Conservation (phyloP, 1,140 invertebrate species). For the Cydia pomonella region DNA sequence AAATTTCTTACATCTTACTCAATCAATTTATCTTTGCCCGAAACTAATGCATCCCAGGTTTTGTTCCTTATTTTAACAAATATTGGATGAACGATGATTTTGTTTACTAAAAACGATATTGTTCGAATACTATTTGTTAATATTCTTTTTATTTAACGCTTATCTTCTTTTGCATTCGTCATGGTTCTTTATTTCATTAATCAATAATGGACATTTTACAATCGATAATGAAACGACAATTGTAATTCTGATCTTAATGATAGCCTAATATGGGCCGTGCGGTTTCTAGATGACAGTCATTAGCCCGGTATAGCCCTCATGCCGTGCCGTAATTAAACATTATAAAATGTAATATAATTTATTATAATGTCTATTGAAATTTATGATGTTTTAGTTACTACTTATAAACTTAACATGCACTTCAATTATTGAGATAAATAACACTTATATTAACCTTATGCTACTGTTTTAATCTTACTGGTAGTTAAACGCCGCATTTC, state of each 20-base stretch:
- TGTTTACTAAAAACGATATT: background rate
- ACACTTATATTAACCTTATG: too few species aligned
- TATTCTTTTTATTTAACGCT: background rate
- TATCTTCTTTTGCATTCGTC: background rate
- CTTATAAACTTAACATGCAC: background rate
- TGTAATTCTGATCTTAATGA: constrained; percentile 3
- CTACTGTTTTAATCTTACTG: too few species aligned
- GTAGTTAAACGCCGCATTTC: too few species aligned
- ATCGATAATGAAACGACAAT: constrained; percentile 1
- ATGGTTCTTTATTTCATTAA: background rate
- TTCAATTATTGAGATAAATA: background rate
- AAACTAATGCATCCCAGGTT: background rate
- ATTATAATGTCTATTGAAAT: background rate
- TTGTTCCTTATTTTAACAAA: background rate
- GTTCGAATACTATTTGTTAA: background rate
- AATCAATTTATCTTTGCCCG: too few species aligned
- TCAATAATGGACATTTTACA: background rate
- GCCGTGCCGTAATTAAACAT: constrained; percentile 6
- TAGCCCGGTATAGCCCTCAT: background rate
- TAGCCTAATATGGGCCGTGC: background rate
- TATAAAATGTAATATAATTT: background rate
- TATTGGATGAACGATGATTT: background rate
- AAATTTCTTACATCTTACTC: too few species aligned
- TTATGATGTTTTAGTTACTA: constrained; percentile 1
- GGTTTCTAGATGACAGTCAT: background rate